phyloP scores from a whole-genome alignment of 2,797 vertebrate genomes.

The Rachycentron canadum region DNA sequence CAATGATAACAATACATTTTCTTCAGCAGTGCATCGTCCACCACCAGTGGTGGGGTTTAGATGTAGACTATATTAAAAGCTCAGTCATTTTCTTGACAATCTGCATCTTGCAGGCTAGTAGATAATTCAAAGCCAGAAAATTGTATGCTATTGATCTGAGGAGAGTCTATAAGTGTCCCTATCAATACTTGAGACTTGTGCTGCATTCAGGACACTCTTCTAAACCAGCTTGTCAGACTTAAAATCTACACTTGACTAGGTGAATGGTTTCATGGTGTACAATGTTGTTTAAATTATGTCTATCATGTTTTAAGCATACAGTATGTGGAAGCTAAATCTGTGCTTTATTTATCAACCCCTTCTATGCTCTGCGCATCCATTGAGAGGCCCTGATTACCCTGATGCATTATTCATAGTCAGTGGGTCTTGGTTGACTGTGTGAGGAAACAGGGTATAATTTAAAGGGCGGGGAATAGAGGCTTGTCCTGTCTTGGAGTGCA shows the following conservation, averaged over 20 bases:
- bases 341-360: conserved; percentile 73
- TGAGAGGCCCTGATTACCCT: conserved; percentile 77
- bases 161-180: conserved; percentile 46
- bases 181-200: conserved; percentile 38
- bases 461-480: conserved; percentile 71
- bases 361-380: conserved; percentile 61
- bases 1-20: conserved; percentile 54
- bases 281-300: conserved; percentile 34
- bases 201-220: conserved; percentile 20
- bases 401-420: conserved; percentile 80
- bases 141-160: conserved; percentile 45
- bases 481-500: conserved; percentile 73
- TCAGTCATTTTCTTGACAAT: conserved; percentile 51
- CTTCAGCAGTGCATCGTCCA: conserved; percentile 31
- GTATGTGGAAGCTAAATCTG: conserved; percentile 38
- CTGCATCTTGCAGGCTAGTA: conserved; percentile 30
- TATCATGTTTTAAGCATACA: conserved; percentile 42
- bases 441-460: conserved; percentile 80
- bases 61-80: conserved; percentile 57
- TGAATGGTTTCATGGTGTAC: conserved; percentile 42
- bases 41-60: conserved; percentile 26
- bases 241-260: conserved; percentile 24
- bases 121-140: conserved; percentile 61
- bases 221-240: conserved; percentile 14
- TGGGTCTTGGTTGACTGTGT: conserved; percentile 71